phyloP scores from a whole-genome alignment of 2,113 vertebrate genomes.

The Pterocles burchelli region DNA sequence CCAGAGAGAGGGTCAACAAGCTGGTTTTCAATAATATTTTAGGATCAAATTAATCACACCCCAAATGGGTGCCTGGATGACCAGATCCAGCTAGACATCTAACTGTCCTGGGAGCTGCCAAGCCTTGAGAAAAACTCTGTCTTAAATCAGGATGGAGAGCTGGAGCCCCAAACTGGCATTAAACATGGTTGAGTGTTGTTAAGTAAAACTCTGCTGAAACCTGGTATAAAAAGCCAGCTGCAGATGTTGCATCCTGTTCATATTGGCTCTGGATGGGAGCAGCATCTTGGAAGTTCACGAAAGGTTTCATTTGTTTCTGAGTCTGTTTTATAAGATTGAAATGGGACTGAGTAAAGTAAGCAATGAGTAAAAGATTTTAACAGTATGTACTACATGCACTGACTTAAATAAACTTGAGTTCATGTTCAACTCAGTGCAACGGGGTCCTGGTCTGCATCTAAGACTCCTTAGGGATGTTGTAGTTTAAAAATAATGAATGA shows the following conservation, averaged over 20 bases:
- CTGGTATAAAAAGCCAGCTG: neutral
- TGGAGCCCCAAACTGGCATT: neutral
- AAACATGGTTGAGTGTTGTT: accelerated
- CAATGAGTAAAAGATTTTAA: neutral
- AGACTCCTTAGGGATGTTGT: neutral
- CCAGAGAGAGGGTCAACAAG: neutral
- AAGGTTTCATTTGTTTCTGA: neutral
- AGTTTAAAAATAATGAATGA: neutral
- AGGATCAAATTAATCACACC: neutral
- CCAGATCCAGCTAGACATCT: neutral
- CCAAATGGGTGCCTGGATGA: neutral
- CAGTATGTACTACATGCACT: neutral
- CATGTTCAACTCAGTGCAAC: neutral
- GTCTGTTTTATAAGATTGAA: neutral
- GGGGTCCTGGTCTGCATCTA: neutral
- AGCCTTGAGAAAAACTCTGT: neutral
- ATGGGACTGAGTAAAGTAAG: accelerated
- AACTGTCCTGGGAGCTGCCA: neutral
- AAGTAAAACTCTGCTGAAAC: neutral
- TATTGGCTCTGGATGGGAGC: neutral
- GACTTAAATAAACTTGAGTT: neutral
- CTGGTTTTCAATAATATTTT: neutral
- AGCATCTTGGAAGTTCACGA: neutral
- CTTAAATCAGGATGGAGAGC: neutral
- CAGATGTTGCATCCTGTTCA: neutral